Evolutionary conservation across 2,113 vertebrate genomes (phyloP).

Genomic region (Zeus faber): DNA sequence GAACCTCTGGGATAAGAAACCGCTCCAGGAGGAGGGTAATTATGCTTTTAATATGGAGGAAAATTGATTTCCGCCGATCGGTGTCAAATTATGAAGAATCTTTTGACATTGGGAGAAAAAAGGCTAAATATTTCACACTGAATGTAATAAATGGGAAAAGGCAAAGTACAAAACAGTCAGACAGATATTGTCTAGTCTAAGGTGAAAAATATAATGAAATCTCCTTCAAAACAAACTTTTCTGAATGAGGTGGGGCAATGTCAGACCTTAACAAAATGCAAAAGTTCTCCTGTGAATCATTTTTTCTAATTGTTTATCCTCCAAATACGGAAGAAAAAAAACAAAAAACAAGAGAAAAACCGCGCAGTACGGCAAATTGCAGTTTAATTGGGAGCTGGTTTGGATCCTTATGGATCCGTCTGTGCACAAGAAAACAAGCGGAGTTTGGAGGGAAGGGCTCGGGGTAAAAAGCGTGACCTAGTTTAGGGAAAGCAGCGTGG

Average conservation of each 20-base stretch:
- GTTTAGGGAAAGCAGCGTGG: conserved; percentile 1
- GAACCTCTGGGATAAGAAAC: conserved; percentile 38
- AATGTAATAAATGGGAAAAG: neutral
- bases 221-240: conserved; percentile 1
- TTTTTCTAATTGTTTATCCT: conserved; percentile 43
- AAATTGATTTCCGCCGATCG: conserved; percentile 41
- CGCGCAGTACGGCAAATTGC: conserved; percentile 62
- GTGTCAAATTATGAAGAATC: conserved; percentile 29
- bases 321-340: no score
- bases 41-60: conserved; percentile 46
- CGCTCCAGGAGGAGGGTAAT: conserved; percentile 41
- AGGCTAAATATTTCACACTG: conserved; percentile 17
- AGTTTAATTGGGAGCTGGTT: conserved; percentile 51
- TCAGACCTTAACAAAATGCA: conserved; percentile 47
- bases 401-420: conserved; percentile 41
- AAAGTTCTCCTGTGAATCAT: conserved; percentile 34
- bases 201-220: neutral
- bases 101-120: conserved; percentile 13
- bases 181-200: neutral
- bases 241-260: conserved; percentile 8
- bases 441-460: conserved; percentile 30
- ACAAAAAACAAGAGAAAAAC: no score
- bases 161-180: neutral
- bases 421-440: conserved; percentile 38
- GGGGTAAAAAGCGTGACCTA: conserved; percentile 23